Evolutionary conservation across 2,888 invertebrate genomes (phyloP), one percentile per base, ranked within the genome.

Genomic region (Hoplodrina blanda): DNA sequence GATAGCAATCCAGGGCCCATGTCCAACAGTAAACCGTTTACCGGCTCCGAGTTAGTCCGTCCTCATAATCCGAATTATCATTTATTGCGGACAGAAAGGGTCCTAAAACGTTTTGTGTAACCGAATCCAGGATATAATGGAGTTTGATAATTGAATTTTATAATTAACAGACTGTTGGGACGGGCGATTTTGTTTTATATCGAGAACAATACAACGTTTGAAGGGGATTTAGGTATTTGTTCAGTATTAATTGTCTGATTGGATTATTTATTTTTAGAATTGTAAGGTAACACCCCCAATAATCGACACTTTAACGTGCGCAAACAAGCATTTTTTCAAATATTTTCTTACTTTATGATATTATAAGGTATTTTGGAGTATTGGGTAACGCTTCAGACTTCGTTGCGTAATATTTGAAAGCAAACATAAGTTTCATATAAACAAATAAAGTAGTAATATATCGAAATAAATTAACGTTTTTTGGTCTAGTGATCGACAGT

Each of bases 101-200:
- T 54, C 17, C 19, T 17, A 67, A 64, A 79, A 53, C 80, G 60
- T 65, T 78, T 78, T 65, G 20, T 60, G 62, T 33, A 25, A 74
- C 75, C 62, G 44, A 68, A 63, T 25, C 68, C 59, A 52, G 44
- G 20, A 77, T 54, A 70, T 62, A 67, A 79, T 79, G 62, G 80
- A 60, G 49, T 74, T 68, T 49, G 62, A 61, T 76, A 76, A 76
- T 76, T 76, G 80, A 76, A 76, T 76, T 76, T 76, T 68, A 67
- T 79, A 79, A 79, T 76, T 74, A 76, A 79, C 74, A 73, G 61
- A n/a, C 50, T 25, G 72, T 62, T 53, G 33, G 20, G 17, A 64
- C 10, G 15, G 49, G 33, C 15, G 59, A n/a, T 8, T 59, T 60
- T 11, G 20, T 73, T 65, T 67, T 50, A 53, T 77, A 70, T 73